Conservation (phyloP, 1,140 invertebrate genomes). For the Metaphire vulgaris region DNA sequence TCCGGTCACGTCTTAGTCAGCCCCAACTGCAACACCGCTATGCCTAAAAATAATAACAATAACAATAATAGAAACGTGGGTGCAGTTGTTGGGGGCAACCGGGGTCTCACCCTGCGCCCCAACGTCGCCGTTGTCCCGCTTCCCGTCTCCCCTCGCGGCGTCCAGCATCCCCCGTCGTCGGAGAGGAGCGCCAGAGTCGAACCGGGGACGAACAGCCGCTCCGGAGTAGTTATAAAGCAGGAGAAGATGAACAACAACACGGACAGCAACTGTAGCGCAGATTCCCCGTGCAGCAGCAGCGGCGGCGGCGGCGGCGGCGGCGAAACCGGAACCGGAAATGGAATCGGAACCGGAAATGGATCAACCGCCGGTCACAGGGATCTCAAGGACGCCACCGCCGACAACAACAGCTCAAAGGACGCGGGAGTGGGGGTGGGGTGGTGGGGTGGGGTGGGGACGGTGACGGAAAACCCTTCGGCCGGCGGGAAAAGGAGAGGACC, state of each 20-base stretch:
- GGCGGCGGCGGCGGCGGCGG: too few species aligned
- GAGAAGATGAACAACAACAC: not conserved
- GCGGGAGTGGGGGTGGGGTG: too few species aligned
- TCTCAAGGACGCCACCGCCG: not conserved
- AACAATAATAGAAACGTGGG: too few species aligned
- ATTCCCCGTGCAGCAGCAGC: constrained; percentile 19
- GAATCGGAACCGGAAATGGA: not conserved
- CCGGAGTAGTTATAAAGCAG: not conserved
- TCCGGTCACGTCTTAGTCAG: not conserved
- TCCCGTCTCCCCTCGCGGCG: too few species aligned
- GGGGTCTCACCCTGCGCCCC: too few species aligned
- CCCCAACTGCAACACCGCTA: constrained; percentile 4
- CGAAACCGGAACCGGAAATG: not conserved
- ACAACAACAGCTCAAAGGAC: not conserved
- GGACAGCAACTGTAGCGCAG: constrained; percentile 9
- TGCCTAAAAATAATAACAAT: not conserved
- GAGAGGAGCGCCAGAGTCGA: too few species aligned
- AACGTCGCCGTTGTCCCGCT: too few species aligned
- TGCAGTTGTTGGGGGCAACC: too few species aligned
- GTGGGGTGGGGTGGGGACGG: too few species aligned
- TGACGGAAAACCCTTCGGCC: constrained; percentile 40
- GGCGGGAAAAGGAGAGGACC: constrained; percentile 89
- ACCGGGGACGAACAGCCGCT: too few species aligned
- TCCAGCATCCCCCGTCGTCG: too few species aligned
- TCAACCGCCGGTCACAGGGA: not conserved